Percentiles rank a stretch among this genome's conserved stretches.
Evolutionary conservation across 92 coral and sea anemone genomes (phyloP).

Genomic region (Porites cylindrica): DNA sequence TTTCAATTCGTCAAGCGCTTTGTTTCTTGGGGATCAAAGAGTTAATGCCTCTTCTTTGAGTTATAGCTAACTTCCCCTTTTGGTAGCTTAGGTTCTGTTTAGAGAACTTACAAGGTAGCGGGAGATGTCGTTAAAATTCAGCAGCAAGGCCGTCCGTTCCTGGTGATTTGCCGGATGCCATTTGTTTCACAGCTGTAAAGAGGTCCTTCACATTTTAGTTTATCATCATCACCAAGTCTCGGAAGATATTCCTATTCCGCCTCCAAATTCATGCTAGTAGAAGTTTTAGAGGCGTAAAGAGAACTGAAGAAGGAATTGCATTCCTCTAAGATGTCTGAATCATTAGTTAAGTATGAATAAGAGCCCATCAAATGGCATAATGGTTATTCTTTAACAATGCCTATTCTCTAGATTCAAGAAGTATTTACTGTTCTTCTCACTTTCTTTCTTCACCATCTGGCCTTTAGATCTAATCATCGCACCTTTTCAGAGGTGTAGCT

Average conservation of each 20-base stretch:
- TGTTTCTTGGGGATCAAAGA: too few species aligned
- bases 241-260: not conserved
- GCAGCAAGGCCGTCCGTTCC: conserved; percentile 28
- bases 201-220: conserved; percentile 5
- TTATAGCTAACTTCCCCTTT: conserved; percentile 15
- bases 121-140: not conserved
- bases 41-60: not conserved
- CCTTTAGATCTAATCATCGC: too few species aligned
- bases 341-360: too few species aligned
- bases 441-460: too few species aligned
- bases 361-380: too few species aligned
- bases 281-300: not conserved
- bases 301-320: conserved; percentile 15
- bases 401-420: too few species aligned
- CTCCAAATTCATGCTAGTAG: not conserved
- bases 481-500: too few species aligned
- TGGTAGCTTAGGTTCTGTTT: conserved; percentile 14
- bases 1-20: too few species aligned
- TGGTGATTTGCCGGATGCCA: conserved; percentile 30
- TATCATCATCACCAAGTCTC: not conserved
- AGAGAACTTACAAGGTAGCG: not conserved
- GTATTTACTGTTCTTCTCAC: too few species aligned
- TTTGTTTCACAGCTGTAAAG: conserved; percentile 15
- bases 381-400: too few species aligned
- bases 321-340: conserved; percentile 2